Evolutionary conservation across 2,888 invertebrate species (phyloP), one percentile per base, ranked within the genome.

Genomic region (Hydrotaea diabolus): DNA sequence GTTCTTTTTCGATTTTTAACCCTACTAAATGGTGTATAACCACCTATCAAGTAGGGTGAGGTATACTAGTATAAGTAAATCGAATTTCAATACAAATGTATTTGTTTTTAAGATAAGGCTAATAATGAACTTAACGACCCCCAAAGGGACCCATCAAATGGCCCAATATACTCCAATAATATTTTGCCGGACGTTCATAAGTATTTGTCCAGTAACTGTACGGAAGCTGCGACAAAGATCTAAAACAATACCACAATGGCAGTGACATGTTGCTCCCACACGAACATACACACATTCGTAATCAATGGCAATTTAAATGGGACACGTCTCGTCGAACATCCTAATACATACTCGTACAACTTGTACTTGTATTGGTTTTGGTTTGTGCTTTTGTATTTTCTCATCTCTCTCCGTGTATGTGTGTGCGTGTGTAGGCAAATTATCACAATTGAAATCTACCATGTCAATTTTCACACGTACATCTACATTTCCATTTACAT

Each of bases 391-490:
- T 15, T 59, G 59, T 59, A 59, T 59, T 23, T 49, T 1, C n/a
- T 49, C n/a, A n/a, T n/a, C n/a, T n/a, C n/a, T n/a, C n/a, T n/a
- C n/a, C n/a, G 49, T n/a, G n/a, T n/a, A n/a, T 49, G 13, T 26
- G 26, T 26, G 4, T n/a, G 26, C 36, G 36, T 17, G 39, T 36
- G 19, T 39, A 21, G 39, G 39, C 39, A 66, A 39, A 66, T 66
- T 43, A 66, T 66, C 66, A 66, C 66, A 66, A 66, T 66, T 66
- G 66, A 66, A 66, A 66, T 66, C 39, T 66, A 17, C 39, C 39
- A 66, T 66, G 66, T 43, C 39, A 66, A 66, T 66, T 66, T 21
- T 66, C 66, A 21, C 66, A 66, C 66, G 66, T 43, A 66, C 43
- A 66, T 66, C 39, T 26, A 31, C 17, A 64, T 39, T 39, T n/a